Conservation (phyloP, 2,797 vertebrate genomes). For the Huso huso region DNA sequence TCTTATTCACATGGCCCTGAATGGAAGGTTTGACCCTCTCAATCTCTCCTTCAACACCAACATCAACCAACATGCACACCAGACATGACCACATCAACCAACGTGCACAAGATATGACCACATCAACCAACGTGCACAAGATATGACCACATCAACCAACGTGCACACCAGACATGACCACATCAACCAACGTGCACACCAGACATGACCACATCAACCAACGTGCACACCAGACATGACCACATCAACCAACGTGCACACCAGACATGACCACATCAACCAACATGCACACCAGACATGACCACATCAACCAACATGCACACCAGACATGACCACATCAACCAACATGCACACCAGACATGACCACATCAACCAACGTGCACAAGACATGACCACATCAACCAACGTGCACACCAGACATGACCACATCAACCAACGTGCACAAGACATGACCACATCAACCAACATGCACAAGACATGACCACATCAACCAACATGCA, state of each 20-base stretch:
- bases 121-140: constrained; percentile 7
- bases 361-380: background rate
- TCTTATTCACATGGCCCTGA: too few species aligned
- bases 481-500: background rate
- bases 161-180: background rate
- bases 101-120: constrained; percentile 30
- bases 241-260: background rate
- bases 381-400: background rate
- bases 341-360: background rate
- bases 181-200: background rate
- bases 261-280: background rate
- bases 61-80: constrained; percentile 4
- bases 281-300: background rate
- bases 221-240: background rate
- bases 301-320: background rate
- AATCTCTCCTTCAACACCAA: background rate
- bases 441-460: background rate
- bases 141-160: constrained; percentile 19
- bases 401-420: background rate
- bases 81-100: constrained; percentile 19
- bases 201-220: background rate
- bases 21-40: too few species aligned
- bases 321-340: background rate
- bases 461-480: background rate
- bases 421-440: background rate